Conservation (phyloP, 2,113 vertebrate genomes). For the Pimephales promelas region DNA sequence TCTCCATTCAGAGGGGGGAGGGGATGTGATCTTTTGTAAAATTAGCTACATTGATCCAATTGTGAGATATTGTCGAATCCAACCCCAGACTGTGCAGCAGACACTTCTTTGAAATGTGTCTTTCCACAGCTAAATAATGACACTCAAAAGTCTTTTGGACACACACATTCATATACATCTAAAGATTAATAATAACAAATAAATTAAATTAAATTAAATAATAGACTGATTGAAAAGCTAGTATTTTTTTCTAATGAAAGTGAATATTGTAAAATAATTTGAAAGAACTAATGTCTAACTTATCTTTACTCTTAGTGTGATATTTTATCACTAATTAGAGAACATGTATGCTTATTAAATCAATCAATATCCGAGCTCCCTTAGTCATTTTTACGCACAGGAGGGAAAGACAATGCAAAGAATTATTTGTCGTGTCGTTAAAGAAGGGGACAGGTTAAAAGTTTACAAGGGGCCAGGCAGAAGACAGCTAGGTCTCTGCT, state of each 20-base stretch:
- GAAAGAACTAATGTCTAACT: neutral
- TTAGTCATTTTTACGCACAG: slow-evolving; percentile 37
- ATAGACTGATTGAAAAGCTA: no score
- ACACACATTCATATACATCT: neutral
- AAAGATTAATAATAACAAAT: no score
- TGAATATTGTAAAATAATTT: no score
- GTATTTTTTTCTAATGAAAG: no score
- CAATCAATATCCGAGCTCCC: slow-evolving; percentile 19
- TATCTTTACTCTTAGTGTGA: neutral
- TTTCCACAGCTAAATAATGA: slow-evolving; percentile 2
- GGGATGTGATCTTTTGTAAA: slow-evolving; percentile 69
- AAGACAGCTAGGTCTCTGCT: slow-evolving; percentile 52
- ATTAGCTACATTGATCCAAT: slow-evolving; percentile 75
- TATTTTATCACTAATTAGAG: neutral
- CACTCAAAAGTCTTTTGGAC: neutral
- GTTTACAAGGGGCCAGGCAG: slow-evolving; percentile 63
- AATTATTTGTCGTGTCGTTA: slow-evolving; percentile 59
- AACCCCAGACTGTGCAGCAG: slow-evolving; percentile 36
- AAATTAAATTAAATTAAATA: no score
- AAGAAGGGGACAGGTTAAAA: slow-evolving; percentile 66
- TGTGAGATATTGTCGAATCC: slow-evolving; percentile 66
- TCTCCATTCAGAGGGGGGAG: slow-evolving; percentile 74
- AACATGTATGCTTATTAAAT: neutral
- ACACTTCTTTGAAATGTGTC: slow-evolving; percentile 28
- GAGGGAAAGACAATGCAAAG: slow-evolving; percentile 45